Conservation (phyloP, 2,888 invertebrate genomes). For the Agrochola circellaris region DNA sequence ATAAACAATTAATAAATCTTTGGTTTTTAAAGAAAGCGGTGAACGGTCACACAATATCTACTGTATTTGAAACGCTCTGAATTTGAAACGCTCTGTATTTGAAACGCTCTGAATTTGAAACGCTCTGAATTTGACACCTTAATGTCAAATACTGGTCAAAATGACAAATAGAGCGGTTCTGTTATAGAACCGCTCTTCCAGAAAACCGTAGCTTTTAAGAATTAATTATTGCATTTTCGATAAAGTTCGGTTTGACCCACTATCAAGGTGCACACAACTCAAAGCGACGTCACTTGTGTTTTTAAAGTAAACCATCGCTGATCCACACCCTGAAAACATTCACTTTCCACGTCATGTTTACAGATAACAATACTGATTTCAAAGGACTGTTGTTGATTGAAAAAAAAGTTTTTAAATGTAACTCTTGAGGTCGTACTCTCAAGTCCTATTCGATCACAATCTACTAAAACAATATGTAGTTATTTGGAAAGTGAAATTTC, state of each 20-base stretch:
- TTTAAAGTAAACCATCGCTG: background rate
- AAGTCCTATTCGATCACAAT: no score
- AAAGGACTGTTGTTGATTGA: no score
- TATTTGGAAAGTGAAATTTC: background rate
- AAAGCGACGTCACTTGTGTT: background rate
- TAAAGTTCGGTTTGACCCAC: background rate
- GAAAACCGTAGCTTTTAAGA: background rate
- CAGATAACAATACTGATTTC: background rate
- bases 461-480: background rate
- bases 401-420: no score
- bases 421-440: no score
- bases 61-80: no score
- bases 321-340: background rate
- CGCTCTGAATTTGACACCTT: background rate
- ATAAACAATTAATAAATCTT: background rate
- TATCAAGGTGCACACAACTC: background rate
- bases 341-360: constrained; percentile 1
- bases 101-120: no score
- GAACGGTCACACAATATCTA: background rate
- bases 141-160: background rate
- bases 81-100: no score
- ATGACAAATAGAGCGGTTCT: no score
- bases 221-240: background rate
- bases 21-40: background rate
- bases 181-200: background rate